These are phyloP conservation scores for Megaustenia siamemsis DNA, from an alignment of 2,888 invertebrate genomes.

Conservation along the genomic window DNA sequence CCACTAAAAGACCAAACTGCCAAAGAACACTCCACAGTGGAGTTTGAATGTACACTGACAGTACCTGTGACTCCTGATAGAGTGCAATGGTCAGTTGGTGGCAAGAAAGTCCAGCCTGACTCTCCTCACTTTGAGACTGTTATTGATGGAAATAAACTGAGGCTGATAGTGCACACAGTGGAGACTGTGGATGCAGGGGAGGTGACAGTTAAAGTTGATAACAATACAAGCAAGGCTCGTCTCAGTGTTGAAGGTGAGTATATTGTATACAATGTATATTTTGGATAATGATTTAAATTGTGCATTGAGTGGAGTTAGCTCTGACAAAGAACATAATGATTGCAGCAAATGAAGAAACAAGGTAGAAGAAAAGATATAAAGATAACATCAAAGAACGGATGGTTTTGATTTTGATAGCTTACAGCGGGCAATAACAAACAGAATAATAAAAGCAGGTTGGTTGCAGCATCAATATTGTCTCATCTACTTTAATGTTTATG, in stretches of 20 bases:
- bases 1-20: constrained; percentile 61
- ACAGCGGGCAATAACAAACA: no score
- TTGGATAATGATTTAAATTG: no score
- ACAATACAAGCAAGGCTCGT: constrained; percentile 59
- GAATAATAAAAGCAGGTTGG: no score
- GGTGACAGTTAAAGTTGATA: constrained; percentile 62
- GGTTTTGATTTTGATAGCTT: no score
- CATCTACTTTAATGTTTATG: no score
- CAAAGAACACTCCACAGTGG: constrained; percentile 81
- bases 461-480: no score
- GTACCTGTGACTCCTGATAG: constrained; percentile 95
- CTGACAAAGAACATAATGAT: no score
- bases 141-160: constrained; percentile 61
- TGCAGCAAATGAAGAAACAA: no score
- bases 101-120: constrained; percentile 89
- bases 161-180: constrained; percentile 62
- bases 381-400: no score
- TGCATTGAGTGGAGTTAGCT: no score
- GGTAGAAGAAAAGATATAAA: no score
- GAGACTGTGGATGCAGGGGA: constrained; percentile 60
- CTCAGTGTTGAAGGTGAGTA: constrained; percentile 72
- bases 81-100: constrained; percentile 93
- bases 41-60: constrained; percentile 94
- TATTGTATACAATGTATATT: no score
- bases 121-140: constrained; percentile 85